Evolutionary conservation across 1,140 invertebrate genomes (phyloP), one percentile per base, ranked within the genome.

Genomic region (Vollenhovia emeryi): DNA sequence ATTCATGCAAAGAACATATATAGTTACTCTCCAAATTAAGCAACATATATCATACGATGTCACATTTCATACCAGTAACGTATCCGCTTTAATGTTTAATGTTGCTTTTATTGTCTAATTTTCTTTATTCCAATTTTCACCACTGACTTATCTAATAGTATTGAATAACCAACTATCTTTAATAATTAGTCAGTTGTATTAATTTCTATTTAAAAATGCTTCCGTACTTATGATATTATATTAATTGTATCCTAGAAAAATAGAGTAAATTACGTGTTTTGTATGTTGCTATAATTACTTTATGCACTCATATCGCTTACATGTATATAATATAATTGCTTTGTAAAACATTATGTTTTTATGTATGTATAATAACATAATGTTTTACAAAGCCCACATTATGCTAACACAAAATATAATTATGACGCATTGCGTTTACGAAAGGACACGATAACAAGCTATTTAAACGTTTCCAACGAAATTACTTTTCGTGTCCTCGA

Each of bases 341-440:
- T 36, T 36, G 60, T 9, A 62, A 62, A 62, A 62, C 1, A 36
- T 36, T 60, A 36, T 62, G 8, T n/a, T 60, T 60, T 21, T 55
- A 40, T 36, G 4, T 62, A 36, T 36, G 1, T 57, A 30, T 15
- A 80, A 80, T 43, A 57, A 45, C 11, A 71, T 11, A 11, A 64
- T 33, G 24, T 71, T 71, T 57, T 24, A 24, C 66, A 55, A 36
- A 43, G 4, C n/a, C 24, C 36, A 9, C 27, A 69, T 80, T 69
- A 80, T 71, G 78, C 24, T 71, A 80, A 55, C 55, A 21, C n/a
- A 57, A 69, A 71, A 57, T 40, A 30, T 71, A 80, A 80, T 80
- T 80, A 43, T 33, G 62, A 43, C 62, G 78, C 78, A 69, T 71
- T 80, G 75, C 75, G 75, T 62, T 33, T 48, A 27, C 6, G 27